Conservation (phyloP, 2,113 vertebrate species). For the Oostethus manadensis region DNA sequence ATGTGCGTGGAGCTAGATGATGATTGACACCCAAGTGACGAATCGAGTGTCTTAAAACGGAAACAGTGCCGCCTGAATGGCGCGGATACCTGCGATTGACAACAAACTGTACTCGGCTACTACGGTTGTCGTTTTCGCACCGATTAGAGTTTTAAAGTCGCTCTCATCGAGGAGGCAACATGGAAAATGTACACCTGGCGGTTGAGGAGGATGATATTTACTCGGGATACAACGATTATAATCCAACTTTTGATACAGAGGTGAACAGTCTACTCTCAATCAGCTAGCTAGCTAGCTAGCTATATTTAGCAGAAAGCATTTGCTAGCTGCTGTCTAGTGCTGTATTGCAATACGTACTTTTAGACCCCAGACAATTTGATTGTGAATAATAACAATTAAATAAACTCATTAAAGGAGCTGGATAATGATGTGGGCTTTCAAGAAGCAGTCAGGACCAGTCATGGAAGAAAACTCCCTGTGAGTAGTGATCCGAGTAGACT, state of each 20-base stretch:
- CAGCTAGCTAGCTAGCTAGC: neutral
- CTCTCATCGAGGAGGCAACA: slow-evolving; percentile 34
- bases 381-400: neutral
- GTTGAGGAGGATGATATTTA: slow-evolving; percentile 90
- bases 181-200: slow-evolving; percentile 86
- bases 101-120: slow-evolving; percentile 29
- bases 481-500: slow-evolving; percentile 36
- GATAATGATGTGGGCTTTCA: slow-evolving; percentile 91
- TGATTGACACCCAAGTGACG: slow-evolving; percentile 25
- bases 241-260: slow-evolving; percentile 89
- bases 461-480: slow-evolving; percentile 91
- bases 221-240: slow-evolving; percentile 96
- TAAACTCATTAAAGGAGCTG: slow-evolving; percentile 78
- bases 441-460: slow-evolving; percentile 87
- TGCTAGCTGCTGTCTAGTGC: neutral
- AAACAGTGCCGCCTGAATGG: slow-evolving; percentile 8
- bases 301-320: neutral
- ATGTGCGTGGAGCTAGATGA: neutral
- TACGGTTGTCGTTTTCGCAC: neutral
- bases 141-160: neutral
- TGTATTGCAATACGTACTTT: neutral
- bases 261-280: slow-evolving; percentile 55
- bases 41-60: slow-evolving; percentile 23
- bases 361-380: neutral
- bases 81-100: slow-evolving; percentile 49